Evolutionary conservation across 2,888 invertebrate genomes (phyloP).

Genomic region (Clunio marinus): DNA sequence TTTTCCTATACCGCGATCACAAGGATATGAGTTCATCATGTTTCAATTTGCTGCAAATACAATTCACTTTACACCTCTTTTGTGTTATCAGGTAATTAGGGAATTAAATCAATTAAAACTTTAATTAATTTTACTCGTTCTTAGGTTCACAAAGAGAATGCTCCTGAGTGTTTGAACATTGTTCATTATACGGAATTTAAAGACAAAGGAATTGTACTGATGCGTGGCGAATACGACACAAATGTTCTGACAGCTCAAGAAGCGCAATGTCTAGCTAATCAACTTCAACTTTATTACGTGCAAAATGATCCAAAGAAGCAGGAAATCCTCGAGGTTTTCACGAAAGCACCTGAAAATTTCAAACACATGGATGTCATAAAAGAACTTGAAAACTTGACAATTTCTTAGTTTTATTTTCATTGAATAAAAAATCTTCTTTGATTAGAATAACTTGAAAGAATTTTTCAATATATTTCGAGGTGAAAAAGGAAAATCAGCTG

Average conservation of each 20-base stretch:
- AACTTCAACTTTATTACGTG: slow-evolving; percentile 75
- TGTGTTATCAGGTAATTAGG: slow-evolving; percentile 64
- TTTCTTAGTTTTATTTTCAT: slow-evolving; percentile 42
- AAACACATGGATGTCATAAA: slow-evolving; percentile 77
- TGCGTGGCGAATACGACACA: slow-evolving; percentile 82
- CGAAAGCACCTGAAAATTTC: slow-evolving; percentile 66
- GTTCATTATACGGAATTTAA: slow-evolving; percentile 72
- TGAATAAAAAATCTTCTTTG: neutral
- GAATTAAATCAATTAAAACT: slow-evolving; percentile 47
- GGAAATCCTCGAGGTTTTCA: slow-evolving; percentile 65
- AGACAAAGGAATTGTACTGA: slow-evolving; percentile 70
- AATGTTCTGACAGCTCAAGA: slow-evolving; percentile 71
- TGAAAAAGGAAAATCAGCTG: neutral
- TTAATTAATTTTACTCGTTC: slow-evolving; percentile 46
- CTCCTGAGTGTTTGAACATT: slow-evolving; percentile 79
- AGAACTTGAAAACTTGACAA: slow-evolving; percentile 64
- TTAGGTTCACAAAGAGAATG: slow-evolving; percentile 74
- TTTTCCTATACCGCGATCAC: slow-evolving; percentile 72
- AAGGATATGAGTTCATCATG: slow-evolving; percentile 83
- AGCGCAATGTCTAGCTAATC: slow-evolving; percentile 81
- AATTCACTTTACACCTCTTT: slow-evolving; percentile 77
- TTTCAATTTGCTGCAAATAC: slow-evolving; percentile 67
- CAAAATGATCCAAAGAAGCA: slow-evolving; percentile 60
- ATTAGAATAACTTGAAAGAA: neutral
- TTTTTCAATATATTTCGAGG: neutral